Percentiles rank a stretch among this genome's conserved stretches.
These are phyloP conservation scores for Drosophila merina DNA, from an alignment of 2,888 invertebrate genomes.

Conservation along the genomic window DNA sequence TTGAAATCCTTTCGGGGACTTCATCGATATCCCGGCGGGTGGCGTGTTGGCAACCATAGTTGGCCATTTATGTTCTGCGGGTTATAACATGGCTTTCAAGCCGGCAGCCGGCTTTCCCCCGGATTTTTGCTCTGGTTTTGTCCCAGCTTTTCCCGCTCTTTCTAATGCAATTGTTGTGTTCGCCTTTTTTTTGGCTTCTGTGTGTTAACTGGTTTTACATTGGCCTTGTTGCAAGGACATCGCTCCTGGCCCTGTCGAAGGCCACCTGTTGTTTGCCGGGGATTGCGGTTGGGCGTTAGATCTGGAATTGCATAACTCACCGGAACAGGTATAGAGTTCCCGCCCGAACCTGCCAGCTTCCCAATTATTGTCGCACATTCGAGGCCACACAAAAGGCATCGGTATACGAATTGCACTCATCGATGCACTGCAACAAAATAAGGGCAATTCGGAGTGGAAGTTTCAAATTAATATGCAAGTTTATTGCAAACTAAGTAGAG, in stretches of 20 bases:
- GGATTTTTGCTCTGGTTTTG: background rate
- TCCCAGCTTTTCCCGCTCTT: background rate
- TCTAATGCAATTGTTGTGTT: conserved; percentile 44
- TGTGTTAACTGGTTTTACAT: conserved; percentile 28
- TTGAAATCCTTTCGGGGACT: background rate
- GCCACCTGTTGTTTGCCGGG: conserved; percentile 1
- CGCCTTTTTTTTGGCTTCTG: conserved; percentile 24
- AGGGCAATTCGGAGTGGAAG: no score
- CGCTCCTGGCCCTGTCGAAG: background rate
- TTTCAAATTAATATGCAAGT: no score
- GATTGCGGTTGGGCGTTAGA: background rate
- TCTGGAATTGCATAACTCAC: conserved; percentile 3
- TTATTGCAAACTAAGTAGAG: no score
- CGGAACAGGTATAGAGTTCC: background rate
- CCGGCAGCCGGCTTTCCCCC: conserved; percentile 2
- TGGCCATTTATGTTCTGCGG: background rate
- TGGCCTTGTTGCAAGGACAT: conserved; percentile 16
- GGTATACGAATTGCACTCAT: conserved; percentile 2
- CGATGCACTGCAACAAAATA: background rate
- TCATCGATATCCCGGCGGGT: background rate
- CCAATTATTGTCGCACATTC: background rate
- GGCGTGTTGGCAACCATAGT: background rate
- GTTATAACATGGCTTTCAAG: conserved; percentile 2
- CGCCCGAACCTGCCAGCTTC: background rate
- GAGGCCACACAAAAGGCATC: background rate